Evolutionary conservation across 2,797 vertebrate species (phyloP).

Genomic region (Toxotes lorentzi): DNA sequence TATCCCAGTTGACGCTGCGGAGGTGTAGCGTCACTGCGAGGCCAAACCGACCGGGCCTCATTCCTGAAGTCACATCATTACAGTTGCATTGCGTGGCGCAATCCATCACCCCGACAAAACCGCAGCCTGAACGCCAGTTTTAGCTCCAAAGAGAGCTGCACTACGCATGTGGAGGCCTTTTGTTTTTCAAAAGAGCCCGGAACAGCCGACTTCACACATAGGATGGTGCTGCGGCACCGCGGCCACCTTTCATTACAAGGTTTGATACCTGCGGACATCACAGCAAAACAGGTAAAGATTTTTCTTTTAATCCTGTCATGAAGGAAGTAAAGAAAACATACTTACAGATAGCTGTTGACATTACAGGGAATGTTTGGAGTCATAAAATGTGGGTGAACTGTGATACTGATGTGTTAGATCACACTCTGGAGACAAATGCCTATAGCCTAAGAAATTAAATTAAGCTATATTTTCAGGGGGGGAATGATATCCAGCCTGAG

Average conservation of each 20-base stretch:
- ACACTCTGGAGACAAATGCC: neutral
- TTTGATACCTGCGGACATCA: conserved; percentile 37
- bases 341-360: neutral
- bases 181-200: conserved; percentile 19
- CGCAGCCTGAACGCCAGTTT: conserved; percentile 21
- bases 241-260: neutral
- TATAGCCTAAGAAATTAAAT: neutral
- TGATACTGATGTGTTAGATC: neutral
- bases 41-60: conserved; percentile 78
- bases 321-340: neutral
- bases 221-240: conserved; percentile 60
- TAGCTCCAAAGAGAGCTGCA: conserved; percentile 47
- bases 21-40: conserved; percentile 43
- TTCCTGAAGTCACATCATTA: conserved; percentile 73
- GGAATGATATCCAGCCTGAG: neutral
- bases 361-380: neutral
- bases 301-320: neutral
- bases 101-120: conserved; percentile 14
- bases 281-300: conserved; percentile 60
- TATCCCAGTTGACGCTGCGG: conserved; percentile 7
- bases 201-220: conserved; percentile 29
- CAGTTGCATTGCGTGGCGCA: conserved; percentile 49
- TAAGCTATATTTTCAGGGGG: neutral
- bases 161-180: conserved; percentile 39
- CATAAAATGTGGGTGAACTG: neutral